phyloP scores from a whole-genome alignment of 2,888 invertebrate species.

The Melipona beecheii region DNA sequence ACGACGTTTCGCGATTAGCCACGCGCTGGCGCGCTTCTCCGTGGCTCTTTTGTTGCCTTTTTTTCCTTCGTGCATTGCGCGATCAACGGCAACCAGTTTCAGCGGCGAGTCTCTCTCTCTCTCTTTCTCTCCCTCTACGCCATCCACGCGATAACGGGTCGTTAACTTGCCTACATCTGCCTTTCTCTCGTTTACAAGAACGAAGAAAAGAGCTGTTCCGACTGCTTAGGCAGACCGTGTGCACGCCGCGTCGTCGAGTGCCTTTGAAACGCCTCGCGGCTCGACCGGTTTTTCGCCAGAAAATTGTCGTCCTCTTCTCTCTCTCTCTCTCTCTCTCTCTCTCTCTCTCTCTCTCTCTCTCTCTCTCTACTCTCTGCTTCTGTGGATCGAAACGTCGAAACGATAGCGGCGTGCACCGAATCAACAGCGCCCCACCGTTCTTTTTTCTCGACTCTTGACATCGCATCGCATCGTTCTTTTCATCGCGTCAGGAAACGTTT shows the following conservation, averaged over 20 bases:
- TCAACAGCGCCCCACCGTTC: no score
- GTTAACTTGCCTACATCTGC: constrained; percentile 80
- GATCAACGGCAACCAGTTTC: constrained; percentile 73
- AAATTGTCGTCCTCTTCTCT: constrained; percentile 4
- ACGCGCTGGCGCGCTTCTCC: constrained; percentile 26
- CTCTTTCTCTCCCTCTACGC: constrained; percentile 19
- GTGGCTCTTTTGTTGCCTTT: constrained; percentile 24
- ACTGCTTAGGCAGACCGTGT: constrained; percentile 24
- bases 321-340: background rate
- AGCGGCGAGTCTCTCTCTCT: constrained; percentile 47
- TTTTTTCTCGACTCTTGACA: no score
- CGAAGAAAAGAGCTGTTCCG: constrained; percentile 56
- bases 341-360: no score
- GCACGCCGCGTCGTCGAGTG: constrained; percentile 9
- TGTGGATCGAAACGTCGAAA: background rate
- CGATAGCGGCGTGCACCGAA: no score
- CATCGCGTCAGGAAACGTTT: constrained; percentile 20
- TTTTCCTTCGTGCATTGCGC: constrained; percentile 47
- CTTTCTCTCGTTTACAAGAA: constrained; percentile 75
- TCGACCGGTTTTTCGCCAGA: constrained; percentile 58
- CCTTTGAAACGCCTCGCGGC: constrained; percentile 37
- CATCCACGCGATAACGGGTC: constrained; percentile 79
- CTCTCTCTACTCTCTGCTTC: background rate
- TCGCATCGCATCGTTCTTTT: background rate
- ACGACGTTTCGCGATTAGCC: constrained; percentile 43